Percentiles rank a stretch among this genome's conserved stretches.
These are phyloP conservation scores for Acipenser transmontanus DNA, from an alignment of 2,797 vertebrate genomes.

Conservation along the genomic window DNA sequence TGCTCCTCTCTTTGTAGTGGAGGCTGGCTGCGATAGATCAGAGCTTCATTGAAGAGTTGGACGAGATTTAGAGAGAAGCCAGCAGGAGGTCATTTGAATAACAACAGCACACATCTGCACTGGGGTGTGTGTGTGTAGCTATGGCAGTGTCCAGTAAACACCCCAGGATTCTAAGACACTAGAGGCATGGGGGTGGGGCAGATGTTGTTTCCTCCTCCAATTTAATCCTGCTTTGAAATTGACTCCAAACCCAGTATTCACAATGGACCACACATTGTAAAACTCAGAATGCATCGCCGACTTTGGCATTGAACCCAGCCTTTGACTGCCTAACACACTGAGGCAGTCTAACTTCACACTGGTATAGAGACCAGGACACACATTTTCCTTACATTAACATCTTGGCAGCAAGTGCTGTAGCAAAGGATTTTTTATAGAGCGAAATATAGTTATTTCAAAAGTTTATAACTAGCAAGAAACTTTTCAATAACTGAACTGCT, in stretches of 20 bases:
- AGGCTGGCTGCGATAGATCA: conserved; percentile 40
- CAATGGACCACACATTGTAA: neutral
- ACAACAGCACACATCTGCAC: conserved; percentile 41
- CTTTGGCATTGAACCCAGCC: neutral
- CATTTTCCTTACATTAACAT: no score
- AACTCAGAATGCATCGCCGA: neutral
- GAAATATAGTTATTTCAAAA: no score
- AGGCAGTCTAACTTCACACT: no score
- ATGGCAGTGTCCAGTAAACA: neutral
- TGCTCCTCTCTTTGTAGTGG: neutral
- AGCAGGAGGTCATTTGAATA: conserved; percentile 43
- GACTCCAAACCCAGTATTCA: neutral
- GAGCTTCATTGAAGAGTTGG: conserved; percentile 41
- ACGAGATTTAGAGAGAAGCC: conserved; percentile 33
- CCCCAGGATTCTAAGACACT: neutral
- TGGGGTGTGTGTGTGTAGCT: conserved; percentile 14
- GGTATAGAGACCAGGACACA: no score
- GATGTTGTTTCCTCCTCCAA: neutral
- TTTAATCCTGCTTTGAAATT: neutral
- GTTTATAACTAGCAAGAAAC: no score
- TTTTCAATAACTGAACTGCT: no score
- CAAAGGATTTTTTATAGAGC: no score
- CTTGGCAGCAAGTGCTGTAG: no score
- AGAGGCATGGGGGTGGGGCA: neutral
- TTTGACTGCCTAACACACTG: neutral